Base-by-base conservation (phyloP, 2,113 vertebrate genomes). In the Phaethornis superciliosus region DNA sequence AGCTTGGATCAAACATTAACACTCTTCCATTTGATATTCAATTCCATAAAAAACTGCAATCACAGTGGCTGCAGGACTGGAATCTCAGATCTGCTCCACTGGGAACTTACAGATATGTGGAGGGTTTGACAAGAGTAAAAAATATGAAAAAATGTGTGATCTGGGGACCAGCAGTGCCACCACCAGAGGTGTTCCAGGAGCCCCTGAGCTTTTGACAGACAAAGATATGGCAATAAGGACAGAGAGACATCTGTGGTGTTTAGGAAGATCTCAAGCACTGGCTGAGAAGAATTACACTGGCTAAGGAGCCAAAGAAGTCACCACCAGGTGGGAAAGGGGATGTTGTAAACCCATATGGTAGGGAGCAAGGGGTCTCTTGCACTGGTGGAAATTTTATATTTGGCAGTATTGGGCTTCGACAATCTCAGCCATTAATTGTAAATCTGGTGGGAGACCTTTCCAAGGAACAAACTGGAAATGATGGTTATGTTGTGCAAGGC, bases 401-500 rank as follows among this genome's bases (percentile, higher is more conserved):
- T 63, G 47, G 23, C 52, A 71, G 16, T 8, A 7, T 13, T 20
- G 40, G 69, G 37, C 42, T 32, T 15, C 46, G 56, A 28, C 49
- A 30, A 44, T n/a, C 71, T 26, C 69, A 68, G 21, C 44, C 16
- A 17, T 32, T 32, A 60, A 40, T 19, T 28, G 52, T 10, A 40
- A n/a, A 19, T 46, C 40, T 81, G 58, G 16, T 28, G 10, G 7
- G 46, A 67, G 28, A 52, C 18, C 40, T 62, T 32, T 21, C 44
- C 70, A 64, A 49, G 49, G 37, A 69, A 35, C 28, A 78, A 68
- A 30, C 60, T 54, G 71, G 54, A 82, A 81, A 74, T 42, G 37
- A 64, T 0, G 2, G 49, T 44, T 26, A 16, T 30, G 3, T 30
- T 0, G 2, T 15, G 30, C 37, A 75, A 54, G 60, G 89, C 51